Conservation (phyloP, 2,113 vertebrate genomes). For the Tyrannus savana region DNA sequence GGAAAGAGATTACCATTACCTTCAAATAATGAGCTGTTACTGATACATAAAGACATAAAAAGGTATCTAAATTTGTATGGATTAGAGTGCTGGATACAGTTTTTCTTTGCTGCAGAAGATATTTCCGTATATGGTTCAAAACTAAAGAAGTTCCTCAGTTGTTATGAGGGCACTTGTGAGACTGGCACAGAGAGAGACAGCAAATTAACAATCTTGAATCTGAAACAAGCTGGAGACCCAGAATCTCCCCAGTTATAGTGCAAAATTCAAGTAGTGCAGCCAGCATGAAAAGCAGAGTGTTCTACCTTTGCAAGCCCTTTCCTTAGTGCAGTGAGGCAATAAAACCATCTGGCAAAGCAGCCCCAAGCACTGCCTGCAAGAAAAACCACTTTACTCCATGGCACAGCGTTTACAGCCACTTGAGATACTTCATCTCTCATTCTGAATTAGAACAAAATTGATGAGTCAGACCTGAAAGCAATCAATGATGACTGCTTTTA, state of each 20-base stretch:
- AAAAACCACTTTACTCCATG: neutral
- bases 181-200: neutral
- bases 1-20: neutral
- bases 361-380: neutral
- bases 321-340: neutral
- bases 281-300: neutral
- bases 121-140: neutral
- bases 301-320: neutral
- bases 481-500: neutral
- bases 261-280: neutral
- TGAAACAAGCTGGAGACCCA: neutral
- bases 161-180: neutral
- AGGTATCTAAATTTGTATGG: neutral
- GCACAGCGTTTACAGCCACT: neutral
- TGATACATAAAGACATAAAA: neutral
- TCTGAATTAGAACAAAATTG: neutral
- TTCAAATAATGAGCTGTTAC: neutral
- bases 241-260: neutral
- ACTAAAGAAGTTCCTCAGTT: neutral
- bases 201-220: no score
- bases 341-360: neutral
- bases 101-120: neutral
- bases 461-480: slow-evolving; percentile 22
- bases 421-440: neutral
- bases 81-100: neutral